Base-by-base conservation (phyloP, 2,797 vertebrate species). In the Pterois miles region DNA sequence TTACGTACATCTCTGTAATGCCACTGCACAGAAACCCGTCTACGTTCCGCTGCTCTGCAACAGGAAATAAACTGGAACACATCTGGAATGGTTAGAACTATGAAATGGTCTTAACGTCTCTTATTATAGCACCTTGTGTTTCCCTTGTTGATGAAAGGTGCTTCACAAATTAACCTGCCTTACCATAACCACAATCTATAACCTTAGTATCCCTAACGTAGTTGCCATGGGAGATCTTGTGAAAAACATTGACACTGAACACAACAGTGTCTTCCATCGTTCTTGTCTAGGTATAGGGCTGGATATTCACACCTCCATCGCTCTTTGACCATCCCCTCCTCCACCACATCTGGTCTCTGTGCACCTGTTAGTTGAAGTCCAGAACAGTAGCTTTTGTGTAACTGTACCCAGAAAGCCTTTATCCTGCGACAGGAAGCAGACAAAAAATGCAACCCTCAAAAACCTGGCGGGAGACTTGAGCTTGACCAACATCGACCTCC, bases 381-480 rank as follows among this genome's bases (percentile, higher is more conserved):
- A 68, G 73, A 70, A 83, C 75, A 83, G 62, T 60, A 5, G 78
- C 80, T 20, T 18, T 56, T 70, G 76, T 43, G 72, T 81, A 58
- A 52, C 65, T 80, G 7, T 50, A 58, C 52, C 31, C 58, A 71
- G 63, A 82, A 79, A 82, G 31, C 73, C 50, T 73, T 71, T 36
- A 89, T 89, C 65, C 78, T 88, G 72, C 65, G 59, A 85, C 71
- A 36, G 75, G 84, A 85, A 65, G 56, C 65, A 64, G 74, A 13
- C 4, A 75, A 79, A 25, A 80, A 66, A 68, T 29, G 52, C 69
- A 86, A 82, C 69, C 53, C 66, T 80, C 60, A 78, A 74, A 66
- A 80, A 67, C 83, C 88, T 75, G 63, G 79, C 71, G 81, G 59
- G 86, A 87, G 78, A 73, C 65, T 73, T 76, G 58, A 86, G 31